These are phyloP conservation scores for Carassius auratus DNA, from an alignment of 2,113 vertebrate genomes.

Conservation along the genomic window DNA sequence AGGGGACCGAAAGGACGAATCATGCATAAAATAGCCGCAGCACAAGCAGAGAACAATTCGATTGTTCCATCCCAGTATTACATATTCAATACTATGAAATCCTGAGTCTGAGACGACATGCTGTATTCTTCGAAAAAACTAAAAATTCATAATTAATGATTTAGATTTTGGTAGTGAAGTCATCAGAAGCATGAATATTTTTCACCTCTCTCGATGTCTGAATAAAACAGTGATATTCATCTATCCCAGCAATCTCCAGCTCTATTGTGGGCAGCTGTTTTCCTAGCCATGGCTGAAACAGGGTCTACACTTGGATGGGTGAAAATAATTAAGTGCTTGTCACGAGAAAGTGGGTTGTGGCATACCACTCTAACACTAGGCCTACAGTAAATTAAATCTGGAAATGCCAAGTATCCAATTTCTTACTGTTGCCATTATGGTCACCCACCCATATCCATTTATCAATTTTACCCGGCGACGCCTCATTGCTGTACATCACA, in stretches of 20 bases:
- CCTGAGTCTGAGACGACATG: neutral
- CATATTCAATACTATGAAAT: neutral
- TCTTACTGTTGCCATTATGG: conserved; percentile 58
- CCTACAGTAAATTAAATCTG: conserved; percentile 60
- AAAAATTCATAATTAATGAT: too few species aligned
- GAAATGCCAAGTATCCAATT: conserved; percentile 63
- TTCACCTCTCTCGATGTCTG: neutral
- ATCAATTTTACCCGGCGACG: conserved; percentile 56
- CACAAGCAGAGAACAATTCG: neutral
- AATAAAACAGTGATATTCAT: conserved; percentile 12
- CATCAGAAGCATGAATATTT: neutral
- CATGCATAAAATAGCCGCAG: neutral
- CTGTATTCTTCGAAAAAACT: neutral
- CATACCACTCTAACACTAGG: conserved; percentile 41
- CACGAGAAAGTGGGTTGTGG: conserved; percentile 49
- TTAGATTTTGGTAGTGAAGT: neutral
- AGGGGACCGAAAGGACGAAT: conserved; percentile 14
- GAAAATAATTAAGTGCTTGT: conserved; percentile 59
- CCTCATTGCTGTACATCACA: conserved; percentile 54
- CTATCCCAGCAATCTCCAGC: conserved; percentile 23
- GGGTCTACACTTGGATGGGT: conserved; percentile 54
- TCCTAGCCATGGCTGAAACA: neutral
- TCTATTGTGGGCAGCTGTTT: neutral
- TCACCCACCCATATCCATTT: conserved; percentile 58
- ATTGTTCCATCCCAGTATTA: neutral